phyloP scores from a whole-genome alignment of 2,888 invertebrate species.

The Drosophila aldrichi region DNA sequence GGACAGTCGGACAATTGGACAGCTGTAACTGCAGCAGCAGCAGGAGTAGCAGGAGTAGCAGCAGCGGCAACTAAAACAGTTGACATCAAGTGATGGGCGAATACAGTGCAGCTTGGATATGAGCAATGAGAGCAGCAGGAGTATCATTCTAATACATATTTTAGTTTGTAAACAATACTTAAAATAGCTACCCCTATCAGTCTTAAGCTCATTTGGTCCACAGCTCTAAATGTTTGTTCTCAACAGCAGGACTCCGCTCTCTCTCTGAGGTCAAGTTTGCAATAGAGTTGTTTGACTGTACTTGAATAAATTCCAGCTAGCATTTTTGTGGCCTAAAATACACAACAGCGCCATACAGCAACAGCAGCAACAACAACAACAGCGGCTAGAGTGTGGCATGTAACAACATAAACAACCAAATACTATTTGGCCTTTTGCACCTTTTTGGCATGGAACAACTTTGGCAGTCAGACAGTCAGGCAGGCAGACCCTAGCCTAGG shows the following conservation, averaged over 20 bases:
- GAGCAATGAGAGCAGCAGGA: background rate
- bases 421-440: constrained; percentile 80
- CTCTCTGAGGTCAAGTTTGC: constrained; percentile 1
- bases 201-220: background rate
- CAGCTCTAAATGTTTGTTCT: background rate
- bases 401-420: constrained; percentile 80
- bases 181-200: background rate
- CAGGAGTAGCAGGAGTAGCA: constrained; percentile 9
- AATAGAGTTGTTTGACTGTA: constrained; percentile 50
- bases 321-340: constrained; percentile 64
- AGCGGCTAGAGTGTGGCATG: constrained; percentile 58
- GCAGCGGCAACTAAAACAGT: constrained; percentile 18
- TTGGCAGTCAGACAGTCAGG: constrained; percentile 51
- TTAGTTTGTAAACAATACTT: background rate
- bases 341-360: constrained; percentile 48
- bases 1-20: constrained; percentile 13
- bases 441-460: constrained; percentile 78
- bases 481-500: constrained; percentile 4
- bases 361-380: constrained; percentile 38
- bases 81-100: constrained; percentile 55
- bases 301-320: constrained; percentile 57
- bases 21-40: constrained; percentile 2
- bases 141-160: background rate
- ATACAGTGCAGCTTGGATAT: constrained; percentile 30
- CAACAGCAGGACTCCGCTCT: background rate